Conservation (phyloP, 1,140 invertebrate species). For the Bursaphelenchus mucronatus region DNA sequence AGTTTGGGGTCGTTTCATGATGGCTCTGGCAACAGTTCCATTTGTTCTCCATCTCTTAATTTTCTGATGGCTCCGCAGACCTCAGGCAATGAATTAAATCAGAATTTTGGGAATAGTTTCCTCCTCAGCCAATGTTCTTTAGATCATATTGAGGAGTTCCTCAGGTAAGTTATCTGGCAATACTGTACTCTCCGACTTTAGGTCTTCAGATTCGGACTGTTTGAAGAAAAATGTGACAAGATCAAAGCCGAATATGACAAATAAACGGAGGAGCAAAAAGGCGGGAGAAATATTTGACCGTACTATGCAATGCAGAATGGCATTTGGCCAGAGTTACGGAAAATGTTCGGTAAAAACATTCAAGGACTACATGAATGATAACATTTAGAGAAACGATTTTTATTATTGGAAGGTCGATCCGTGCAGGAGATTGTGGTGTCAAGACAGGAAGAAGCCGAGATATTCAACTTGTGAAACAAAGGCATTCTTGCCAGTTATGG, state of each 20-base stretch:
- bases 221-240: constrained; percentile 17
- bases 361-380: constrained; percentile 7
- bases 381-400: constrained; percentile 26
- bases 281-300: constrained; percentile 34
- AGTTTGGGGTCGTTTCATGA: constrained; percentile 52
- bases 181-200: constrained; percentile 23
- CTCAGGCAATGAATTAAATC: constrained; percentile 38
- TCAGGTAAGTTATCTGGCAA: constrained; percentile 28
- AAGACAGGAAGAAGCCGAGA: constrained; percentile 38
- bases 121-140: constrained; percentile 44
- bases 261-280: constrained; percentile 18
- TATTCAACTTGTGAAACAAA: constrained; percentile 47
- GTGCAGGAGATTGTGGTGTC: constrained; percentile 54
- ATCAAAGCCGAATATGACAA: constrained; percentile 12
- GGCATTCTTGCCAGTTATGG: constrained; percentile 49
- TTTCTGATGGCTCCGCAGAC: constrained; percentile 49
- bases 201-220: constrained; percentile 40
- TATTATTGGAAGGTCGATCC: constrained; percentile 28
- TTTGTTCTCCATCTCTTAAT: constrained; percentile 40
- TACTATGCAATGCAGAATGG: constrained; percentile 47
- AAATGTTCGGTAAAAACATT: constrained; percentile 26
- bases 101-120: constrained; percentile 43
- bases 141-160: constrained; percentile 40
- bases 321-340: constrained; percentile 51
- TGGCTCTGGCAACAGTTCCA: constrained; percentile 28